Conservation (phyloP, 2,888 invertebrate species). For the Thereva nobilitata region DNA sequence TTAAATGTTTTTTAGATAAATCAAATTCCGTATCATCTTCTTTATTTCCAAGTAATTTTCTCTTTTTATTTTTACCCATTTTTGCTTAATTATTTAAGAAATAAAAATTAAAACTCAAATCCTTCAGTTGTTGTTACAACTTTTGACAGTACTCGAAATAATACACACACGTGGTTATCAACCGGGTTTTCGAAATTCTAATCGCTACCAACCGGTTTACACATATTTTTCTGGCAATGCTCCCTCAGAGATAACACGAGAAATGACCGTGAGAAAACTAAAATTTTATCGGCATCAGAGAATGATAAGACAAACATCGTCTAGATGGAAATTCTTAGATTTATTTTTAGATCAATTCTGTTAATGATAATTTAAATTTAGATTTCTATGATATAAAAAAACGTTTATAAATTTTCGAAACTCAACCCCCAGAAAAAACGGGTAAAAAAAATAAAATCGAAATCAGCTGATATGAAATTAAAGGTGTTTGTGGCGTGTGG, state of each 20-base stretch:
- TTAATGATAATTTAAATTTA: too few species aligned
- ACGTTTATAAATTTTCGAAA: too few species aligned
- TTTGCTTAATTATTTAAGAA: background rate
- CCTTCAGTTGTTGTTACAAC: background rate
- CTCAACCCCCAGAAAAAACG: too few species aligned
- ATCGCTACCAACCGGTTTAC: constrained; percentile 26
- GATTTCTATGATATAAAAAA: too few species aligned
- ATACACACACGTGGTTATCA: background rate
- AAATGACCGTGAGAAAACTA: background rate
- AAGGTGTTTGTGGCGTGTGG: background rate
- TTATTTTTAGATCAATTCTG: too few species aligned
- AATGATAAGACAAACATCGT: background rate
- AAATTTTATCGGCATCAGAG: background rate
- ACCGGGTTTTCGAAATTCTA: constrained; percentile 16
- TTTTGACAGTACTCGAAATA: constrained; percentile 6
- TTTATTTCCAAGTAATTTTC: constrained; percentile 51
- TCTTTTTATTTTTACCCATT: constrained; percentile 48
- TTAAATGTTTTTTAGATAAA: constrained; percentile 76
- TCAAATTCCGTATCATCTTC: constrained; percentile 78
- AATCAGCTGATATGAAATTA: constrained; percentile 1
- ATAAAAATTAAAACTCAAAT: background rate
- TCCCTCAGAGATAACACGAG: too few species aligned
- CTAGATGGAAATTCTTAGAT: too few species aligned
- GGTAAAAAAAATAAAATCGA: background rate
- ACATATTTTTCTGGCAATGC: background rate